Evolutionary conservation across 2,888 invertebrate genomes (phyloP), one percentile per base, ranked within the genome.

Genomic region (Salpingus planirostris): DNA sequence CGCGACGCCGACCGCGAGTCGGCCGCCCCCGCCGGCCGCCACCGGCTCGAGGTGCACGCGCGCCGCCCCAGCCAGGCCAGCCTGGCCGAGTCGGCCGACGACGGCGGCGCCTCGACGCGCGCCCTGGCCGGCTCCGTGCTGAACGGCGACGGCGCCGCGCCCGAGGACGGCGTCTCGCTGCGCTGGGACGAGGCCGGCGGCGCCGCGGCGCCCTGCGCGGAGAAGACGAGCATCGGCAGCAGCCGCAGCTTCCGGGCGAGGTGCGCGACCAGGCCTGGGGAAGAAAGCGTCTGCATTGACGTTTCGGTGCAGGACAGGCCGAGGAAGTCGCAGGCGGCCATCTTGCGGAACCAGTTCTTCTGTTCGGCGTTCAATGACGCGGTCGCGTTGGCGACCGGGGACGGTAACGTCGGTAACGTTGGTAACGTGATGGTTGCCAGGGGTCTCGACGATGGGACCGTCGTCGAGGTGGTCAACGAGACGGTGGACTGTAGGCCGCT

Each of bases 121-220:
- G 87, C 83, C 21, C 65, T 86, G 41, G 85, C 86, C 24, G 87
- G 87, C 11, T 85, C 85, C 11, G 74, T 81, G 50, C 65, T 78
- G 38, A 78, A 76, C 54, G 78, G 77, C 54, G 78, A 76, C 67
- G 75, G 66, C 40, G 55, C 60, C 3, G 62, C 60, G 13, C 60
- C 62, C 2, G 73, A 73, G 43, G 73, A 74, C 35, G 69, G 73
- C 33, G 67, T 67, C 14, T 75, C 74, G 1, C 78, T 78, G 50
- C 63, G 77, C n/a, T n/a, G n/a, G n/a, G 76, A 77, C 1, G 66
- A 76, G 32, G 77, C 78, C 50, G 77, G 78, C 49, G 75, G 76
- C 54, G 74, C 74, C 43, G 72, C 77, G 35, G 76, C 73, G 47
- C 71, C 73, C 50, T 70, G 74, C 30, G 69, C 66, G 26, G 67